phyloP scores from a whole-genome alignment of 2,888 invertebrate species.

The Thalpophila matura region DNA sequence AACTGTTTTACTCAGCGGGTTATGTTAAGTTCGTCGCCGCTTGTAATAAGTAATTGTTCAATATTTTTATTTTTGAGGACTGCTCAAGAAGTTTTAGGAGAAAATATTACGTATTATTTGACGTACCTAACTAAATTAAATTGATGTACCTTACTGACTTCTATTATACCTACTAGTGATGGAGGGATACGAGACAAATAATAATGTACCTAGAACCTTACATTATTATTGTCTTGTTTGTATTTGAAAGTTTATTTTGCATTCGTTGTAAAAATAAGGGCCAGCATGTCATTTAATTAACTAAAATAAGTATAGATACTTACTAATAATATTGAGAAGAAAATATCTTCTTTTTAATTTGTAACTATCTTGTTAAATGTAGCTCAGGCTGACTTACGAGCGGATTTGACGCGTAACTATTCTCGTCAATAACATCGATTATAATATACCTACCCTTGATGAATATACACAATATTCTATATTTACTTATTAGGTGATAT shows the following conservation, averaged over 20 bases:
- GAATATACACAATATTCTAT: constrained; percentile 56
- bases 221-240: background rate
- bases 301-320: constrained; percentile 18
- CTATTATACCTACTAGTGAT: background rate
- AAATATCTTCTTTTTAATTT: no score
- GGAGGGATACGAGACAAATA: no score
- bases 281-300: constrained; percentile 42
- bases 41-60: constrained; percentile 21
- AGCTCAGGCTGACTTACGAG: constrained; percentile 28
- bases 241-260: background rate
- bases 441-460: constrained; percentile 42
- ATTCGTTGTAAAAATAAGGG: constrained; percentile 3
- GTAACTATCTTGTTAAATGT: no score
- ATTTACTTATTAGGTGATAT: constrained; percentile 56
- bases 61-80: no score
- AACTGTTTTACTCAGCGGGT: constrained; percentile 42
- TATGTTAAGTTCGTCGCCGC: constrained; percentile 28
- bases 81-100: background rate
- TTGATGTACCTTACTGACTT: background rate
- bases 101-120: background rate
- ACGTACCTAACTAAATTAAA: background rate
- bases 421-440: constrained; percentile 39
- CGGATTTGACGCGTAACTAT: constrained; percentile 32
- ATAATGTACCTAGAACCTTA: background rate
- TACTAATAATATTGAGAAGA: constrained; percentile 8